A percentile compares a stretch with the other conserved stretches of the same genome.
These are phyloP conservation scores for Loripinus fragilis DNA, from an alignment of 2,888 invertebrate genomes.

Conservation along the genomic window DNA sequence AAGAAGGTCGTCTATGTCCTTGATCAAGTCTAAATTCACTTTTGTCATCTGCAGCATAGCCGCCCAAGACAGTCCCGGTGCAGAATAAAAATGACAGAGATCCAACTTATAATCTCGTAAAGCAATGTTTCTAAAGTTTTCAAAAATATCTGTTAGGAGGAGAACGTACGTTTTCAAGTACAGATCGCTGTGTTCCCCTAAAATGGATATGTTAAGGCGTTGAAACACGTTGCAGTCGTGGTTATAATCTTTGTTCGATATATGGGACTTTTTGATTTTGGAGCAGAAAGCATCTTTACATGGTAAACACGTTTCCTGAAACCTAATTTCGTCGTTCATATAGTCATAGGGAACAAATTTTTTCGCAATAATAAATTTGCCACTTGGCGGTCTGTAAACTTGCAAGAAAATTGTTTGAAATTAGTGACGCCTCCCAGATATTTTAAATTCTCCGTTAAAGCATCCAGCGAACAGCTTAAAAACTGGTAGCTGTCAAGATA, in stretches of 20 bases:
- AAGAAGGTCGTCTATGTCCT: slow-evolving; percentile 66
- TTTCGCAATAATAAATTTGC: slow-evolving; percentile 14
- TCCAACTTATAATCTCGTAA: slow-evolving; percentile 68
- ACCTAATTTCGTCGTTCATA: neutral
- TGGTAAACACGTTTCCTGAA: slow-evolving; percentile 10
- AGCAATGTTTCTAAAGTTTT: slow-evolving; percentile 72
- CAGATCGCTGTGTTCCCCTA: slow-evolving; percentile 16
- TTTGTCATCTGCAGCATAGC: slow-evolving; percentile 70
- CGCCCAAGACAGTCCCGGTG: slow-evolving; percentile 76
- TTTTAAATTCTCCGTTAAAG: slow-evolving; percentile 22
- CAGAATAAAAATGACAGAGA: slow-evolving; percentile 70
- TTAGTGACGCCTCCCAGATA: neutral
- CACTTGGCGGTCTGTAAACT: neutral
- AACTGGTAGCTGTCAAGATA: slow-evolving; percentile 16
- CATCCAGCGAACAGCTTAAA: neutral
- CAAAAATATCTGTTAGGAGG: slow-evolving; percentile 78
- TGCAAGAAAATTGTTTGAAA: slow-evolving; percentile 15
- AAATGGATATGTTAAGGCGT: neutral
- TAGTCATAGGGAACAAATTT: slow-evolving; percentile 21
- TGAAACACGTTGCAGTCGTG: slow-evolving; percentile 58
- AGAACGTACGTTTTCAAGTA: slow-evolving; percentile 54
- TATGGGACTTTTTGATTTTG: neutral
- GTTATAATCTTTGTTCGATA: slow-evolving; percentile 56
- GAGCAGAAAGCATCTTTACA: slow-evolving; percentile 8
- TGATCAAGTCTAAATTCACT: slow-evolving; percentile 68